Evolutionary conservation across 2,888 invertebrate species (phyloP), one percentile per base, ranked within the genome.

Genomic region (Heliconius erato): DNA sequence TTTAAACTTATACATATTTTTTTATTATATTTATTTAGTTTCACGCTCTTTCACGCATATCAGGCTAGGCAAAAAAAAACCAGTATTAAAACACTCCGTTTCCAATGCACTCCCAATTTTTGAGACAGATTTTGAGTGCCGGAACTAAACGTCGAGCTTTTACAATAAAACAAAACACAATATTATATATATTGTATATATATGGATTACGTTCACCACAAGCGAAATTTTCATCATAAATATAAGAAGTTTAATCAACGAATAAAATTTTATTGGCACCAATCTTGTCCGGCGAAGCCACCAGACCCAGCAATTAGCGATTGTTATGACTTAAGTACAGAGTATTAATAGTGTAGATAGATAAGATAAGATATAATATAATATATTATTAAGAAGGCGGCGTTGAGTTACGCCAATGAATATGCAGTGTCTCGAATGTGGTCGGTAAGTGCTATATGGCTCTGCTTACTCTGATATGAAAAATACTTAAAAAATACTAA

Each of bases 231-330:
- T 40, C 49, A 59, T 63, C 40, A 79, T 81, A 84, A 81, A 83
- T 83, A 81, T 76, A 80, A 82, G 82, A 87, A 87, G 84, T 86
- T 88, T 84, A 84, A 86, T 85, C 79, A 85, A 86, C 83, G 81
- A 85, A 86, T 88, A 86, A 87, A 87, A 87, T 87, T 87, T 87
- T 86, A 87, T 85, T 86, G 84, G 79, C 82, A 78, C 78, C 85
- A 85, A 87, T 87, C 87, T 87, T 86, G 85, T 81, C 83, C 84
- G 81, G 78, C 79, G 81, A 77, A 77, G 83, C 84, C 83, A 82
- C 82, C 85, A 84, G 81, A 72, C 74, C 81, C 84, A 80, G 86
- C 90, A 89, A 88, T 87, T 87, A 87, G 86, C 84, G 83, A 84
- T 83, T 86, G 85, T 86, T 86, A 85, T 85, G 82, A 81, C 82